Evolutionary conservation across 2,113 vertebrate genomes (phyloP).

Genomic region (Stegastes partitus): DNA sequence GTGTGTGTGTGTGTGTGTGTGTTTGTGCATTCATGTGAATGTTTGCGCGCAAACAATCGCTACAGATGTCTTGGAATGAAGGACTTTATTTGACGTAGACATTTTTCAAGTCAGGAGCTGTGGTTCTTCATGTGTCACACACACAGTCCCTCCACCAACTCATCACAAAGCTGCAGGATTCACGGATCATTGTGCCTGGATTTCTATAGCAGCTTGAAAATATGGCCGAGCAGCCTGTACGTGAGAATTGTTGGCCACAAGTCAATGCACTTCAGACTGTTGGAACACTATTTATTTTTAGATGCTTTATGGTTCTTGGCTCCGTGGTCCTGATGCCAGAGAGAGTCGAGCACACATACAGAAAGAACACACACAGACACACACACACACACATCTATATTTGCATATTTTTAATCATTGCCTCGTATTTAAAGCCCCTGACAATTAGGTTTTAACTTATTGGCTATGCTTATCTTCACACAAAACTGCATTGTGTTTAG

Average conservation of each 20-base stretch:
- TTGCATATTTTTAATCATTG: not conserved
- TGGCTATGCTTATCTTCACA: too few species aligned
- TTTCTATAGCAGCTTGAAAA: conserved; percentile 55
- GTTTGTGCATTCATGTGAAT: not conserved
- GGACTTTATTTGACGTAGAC: conserved; percentile 28
- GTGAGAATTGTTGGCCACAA: conserved; percentile 42
- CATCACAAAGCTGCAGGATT: conserved; percentile 41
- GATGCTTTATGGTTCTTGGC: conserved; percentile 56
- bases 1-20: conserved; percentile 10
- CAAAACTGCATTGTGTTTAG: too few species aligned
- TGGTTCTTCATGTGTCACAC: not conserved
- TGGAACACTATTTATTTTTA: conserved; percentile 55
- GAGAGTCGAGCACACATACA: not conserved
- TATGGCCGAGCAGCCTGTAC: conserved; percentile 45
- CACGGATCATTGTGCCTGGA: conserved; percentile 34
- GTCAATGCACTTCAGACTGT: conserved; percentile 41
- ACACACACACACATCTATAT: not conserved
- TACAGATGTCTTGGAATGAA: conserved; percentile 45
- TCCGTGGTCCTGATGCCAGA: conserved; percentile 7
- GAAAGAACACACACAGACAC: not conserved
- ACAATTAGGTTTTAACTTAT: not conserved
- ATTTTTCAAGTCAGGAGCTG: conserved; percentile 15
- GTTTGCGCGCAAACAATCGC: conserved; percentile 11
- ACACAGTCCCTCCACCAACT: conserved; percentile 19
- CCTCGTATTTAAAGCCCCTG: not conserved